These are phyloP conservation scores for Cepaea hortensis DNA, from an alignment of 2,888 invertebrate species.

Conservation along the genomic window DNA sequence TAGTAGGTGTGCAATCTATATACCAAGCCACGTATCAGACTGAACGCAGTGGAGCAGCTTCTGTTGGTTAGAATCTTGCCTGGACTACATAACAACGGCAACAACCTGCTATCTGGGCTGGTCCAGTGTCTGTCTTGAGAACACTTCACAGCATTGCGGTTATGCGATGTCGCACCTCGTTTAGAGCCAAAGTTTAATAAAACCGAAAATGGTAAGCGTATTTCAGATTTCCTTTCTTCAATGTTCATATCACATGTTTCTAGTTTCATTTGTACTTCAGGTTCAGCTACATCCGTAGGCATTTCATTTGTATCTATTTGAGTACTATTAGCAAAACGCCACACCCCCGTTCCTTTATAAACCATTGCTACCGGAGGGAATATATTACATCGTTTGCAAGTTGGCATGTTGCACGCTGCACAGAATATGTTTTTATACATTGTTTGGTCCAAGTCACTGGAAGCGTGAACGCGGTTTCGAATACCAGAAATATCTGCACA, in stretches of 20 bases:
- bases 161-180: too few relatives aligned
- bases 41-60: conserved; percentile 9
- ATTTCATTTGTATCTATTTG: too few relatives aligned
- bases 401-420: conserved; percentile 22
- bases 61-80: conserved; percentile 18
- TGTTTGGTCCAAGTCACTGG: fast-evolving
- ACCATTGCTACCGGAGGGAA: too few relatives aligned
- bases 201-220: not conserved
- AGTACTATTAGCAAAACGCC: too few relatives aligned
- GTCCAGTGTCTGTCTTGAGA: not conserved
- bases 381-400: too few relatives aligned
- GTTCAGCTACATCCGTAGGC: too few relatives aligned
- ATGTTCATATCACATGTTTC: not conserved
- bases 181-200: not conserved
- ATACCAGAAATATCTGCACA: not conserved
- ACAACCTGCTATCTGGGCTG: not conserved
- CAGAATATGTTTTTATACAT: conserved; percentile 25
- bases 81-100: conserved; percentile 22
- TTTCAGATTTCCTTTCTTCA: too few relatives aligned
- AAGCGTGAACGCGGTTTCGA: not conserved
- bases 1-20: conserved; percentile 3
- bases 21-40: conserved; percentile 11
- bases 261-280: too few relatives aligned
- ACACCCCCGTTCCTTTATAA: too few relatives aligned
- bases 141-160: not conserved